Base-by-base conservation (phyloP, 2,888 invertebrate genomes). In the Eugnorisma glareosa region DNA sequence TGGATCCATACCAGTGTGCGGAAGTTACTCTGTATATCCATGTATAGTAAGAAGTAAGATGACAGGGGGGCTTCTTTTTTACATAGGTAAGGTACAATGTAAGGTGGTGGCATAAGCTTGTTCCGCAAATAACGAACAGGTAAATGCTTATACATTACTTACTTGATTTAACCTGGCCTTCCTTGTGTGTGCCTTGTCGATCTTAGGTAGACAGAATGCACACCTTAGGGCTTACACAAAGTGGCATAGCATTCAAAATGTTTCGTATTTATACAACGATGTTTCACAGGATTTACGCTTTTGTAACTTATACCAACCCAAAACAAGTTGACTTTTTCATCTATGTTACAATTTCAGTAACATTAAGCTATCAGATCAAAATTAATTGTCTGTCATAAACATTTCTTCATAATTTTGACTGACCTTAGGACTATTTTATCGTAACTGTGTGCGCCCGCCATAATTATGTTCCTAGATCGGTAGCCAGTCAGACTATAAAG, bases 141-240 rank as follows among this genome's bases (percentile, higher is more conserved):
- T 67, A 77, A 54, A 70, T 78, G 31, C 59, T 79, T 79, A 51
- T 72, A 67, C 28, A 66, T 40, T 43, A 51, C 18, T 78, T 71
- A 64, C 43, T 61, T 72, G 72, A 72, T 72, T 72, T 66, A 43
- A 51, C 73, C 48, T 59, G 48, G 66, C 35, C 57, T 51, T 66
- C 7, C 35, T 40, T 71, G 24, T 71, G 7, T 28, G 40, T 21
- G n/a, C 18, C 28, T 28, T 3, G 21, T 78, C 37, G 37, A 24
- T 45, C 8, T 35, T 35, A 21, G 10, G 35, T 35, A 61, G 35
- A 35, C 35, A 61, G 1, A 21, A 35, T 10, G 28, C 28, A 59
- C 28, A 31, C 18, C 59, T 31, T 31, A 31, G 57, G 28, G 57
- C 15, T 28, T n/a, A 54, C n/a, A 13, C 54, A 57, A 57, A 67